Conservation (phyloP, 2,888 invertebrate genomes). For the Campopleginae sp. region DNA sequence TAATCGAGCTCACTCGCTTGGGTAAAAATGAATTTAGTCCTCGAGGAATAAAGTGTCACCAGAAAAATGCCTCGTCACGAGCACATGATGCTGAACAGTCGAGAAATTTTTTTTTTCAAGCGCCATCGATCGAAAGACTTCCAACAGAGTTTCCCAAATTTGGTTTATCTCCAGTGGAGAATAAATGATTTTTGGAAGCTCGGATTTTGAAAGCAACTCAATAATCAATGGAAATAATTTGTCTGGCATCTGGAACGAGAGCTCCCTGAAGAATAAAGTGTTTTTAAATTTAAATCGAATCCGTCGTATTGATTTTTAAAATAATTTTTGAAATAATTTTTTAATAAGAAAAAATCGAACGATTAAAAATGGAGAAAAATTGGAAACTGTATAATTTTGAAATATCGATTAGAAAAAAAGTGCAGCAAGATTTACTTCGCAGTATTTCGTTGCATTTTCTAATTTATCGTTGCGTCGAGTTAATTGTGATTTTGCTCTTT, state of each 20-base stretch:
- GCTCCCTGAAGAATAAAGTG: too few relatives aligned
- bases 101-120: not conserved
- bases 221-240: not conserved
- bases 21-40: not conserved
- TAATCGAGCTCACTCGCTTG: not conserved
- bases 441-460: not conserved
- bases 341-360: too few relatives aligned
- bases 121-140: too few relatives aligned
- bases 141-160: not conserved
- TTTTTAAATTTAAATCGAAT: too few relatives aligned
- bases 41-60: not conserved
- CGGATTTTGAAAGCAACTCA: not conserved
- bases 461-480: not conserved
- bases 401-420: too few relatives aligned
- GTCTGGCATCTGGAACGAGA: not conserved
- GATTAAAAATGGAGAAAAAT: too few relatives aligned
- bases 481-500: slow-evolving; percentile 9
- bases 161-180: not conserved
- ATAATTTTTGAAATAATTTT: too few relatives aligned
- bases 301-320: too few relatives aligned
- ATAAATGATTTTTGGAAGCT: not conserved
- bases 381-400: too few relatives aligned
- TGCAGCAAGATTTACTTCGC: slow-evolving; percentile 3
- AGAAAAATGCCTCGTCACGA: not conserved
- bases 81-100: too few relatives aligned